These are phyloP conservation scores for Nematostella vectensis DNA, from an alignment of 92 coral and sea anemone species.

Conservation along the genomic window DNA sequence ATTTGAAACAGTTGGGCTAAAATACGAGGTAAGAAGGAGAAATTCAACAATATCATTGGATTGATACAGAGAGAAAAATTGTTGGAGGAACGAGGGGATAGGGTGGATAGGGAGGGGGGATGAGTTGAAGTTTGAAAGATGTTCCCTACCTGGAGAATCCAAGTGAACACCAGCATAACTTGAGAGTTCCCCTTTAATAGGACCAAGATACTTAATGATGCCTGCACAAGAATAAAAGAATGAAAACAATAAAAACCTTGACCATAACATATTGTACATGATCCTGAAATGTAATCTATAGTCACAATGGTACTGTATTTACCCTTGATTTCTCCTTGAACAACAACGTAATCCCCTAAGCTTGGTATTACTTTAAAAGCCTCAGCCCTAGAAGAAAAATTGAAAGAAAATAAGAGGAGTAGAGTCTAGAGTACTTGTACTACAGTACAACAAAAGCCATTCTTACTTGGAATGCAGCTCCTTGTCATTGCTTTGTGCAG, in stretches of 20 bases:
- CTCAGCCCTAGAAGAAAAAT: slow-evolving; percentile 25
- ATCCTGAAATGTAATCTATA: not conserved
- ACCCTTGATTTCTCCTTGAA: slow-evolving; percentile 55
- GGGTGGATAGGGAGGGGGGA: too few species aligned
- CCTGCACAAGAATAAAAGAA: slow-evolving; percentile 26
- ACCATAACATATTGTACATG: too few species aligned
- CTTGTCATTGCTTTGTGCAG: too few species aligned
- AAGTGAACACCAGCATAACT: slow-evolving; percentile 60
- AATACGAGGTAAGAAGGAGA: too few species aligned
- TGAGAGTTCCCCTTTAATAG: slow-evolving; percentile 28
- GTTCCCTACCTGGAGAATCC: slow-evolving; percentile 78
- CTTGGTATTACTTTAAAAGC: slow-evolving; percentile 54
- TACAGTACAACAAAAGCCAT: too few species aligned
- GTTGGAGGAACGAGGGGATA: too few species aligned
- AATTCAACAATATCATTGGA: too few species aligned
- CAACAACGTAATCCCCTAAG: slow-evolving; percentile 67
- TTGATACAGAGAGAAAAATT: too few species aligned
- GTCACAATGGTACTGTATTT: not conserved
- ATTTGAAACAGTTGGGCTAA: too few species aligned
- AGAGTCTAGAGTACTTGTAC: too few species aligned
- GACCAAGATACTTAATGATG: slow-evolving; percentile 66
- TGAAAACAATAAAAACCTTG: not conserved
- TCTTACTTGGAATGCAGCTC: too few species aligned
- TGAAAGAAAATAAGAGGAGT: not conserved
- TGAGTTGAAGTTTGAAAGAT: too few species aligned